A percentile compares a stretch with the other conserved stretches of the same genome.
These are phyloP conservation scores for Gibbula magus DNA, from an alignment of 2,888 invertebrate genomes.

Conservation along the genomic window DNA sequence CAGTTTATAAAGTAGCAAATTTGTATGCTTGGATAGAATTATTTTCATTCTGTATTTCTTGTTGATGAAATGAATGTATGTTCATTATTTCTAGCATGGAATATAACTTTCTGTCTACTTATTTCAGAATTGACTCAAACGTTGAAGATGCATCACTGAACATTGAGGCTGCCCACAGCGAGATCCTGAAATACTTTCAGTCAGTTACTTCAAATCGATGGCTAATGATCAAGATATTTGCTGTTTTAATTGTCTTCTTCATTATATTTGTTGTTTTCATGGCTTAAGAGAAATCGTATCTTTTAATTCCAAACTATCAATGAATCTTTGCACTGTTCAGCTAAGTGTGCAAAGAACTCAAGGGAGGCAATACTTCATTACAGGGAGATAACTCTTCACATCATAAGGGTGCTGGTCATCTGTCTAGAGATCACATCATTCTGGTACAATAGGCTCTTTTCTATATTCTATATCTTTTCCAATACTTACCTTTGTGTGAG, in stretches of 20 bases:
- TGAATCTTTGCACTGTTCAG: not conserved
- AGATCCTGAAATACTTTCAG: conserved; percentile 98
- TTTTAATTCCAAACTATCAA: not conserved
- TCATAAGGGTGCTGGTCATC: not conserved
- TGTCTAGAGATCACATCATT: too few species aligned
- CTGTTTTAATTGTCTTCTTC: conserved; percentile 98
- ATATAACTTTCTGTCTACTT: not conserved
- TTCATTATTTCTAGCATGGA: too few species aligned
- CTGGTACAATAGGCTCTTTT: too few species aligned
- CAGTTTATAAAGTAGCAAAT: too few species aligned
- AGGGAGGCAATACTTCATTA: too few species aligned
- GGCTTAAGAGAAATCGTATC: conserved; percentile 79
- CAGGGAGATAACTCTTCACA: conserved; percentile 3
- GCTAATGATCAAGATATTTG: conserved; percentile 99
- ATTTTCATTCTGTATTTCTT: too few species aligned
- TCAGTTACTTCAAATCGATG: conserved; percentile 97
- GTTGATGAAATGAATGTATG: too few species aligned
- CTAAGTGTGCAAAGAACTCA: not conserved
- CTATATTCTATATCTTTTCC: too few species aligned
- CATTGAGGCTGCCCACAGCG: conserved; percentile 97
- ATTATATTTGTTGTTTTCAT: conserved; percentile 98
- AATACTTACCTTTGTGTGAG: too few species aligned
- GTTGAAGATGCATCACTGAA: conserved; percentile 96
- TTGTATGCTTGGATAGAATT: too few species aligned
- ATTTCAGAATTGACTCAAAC: conserved; percentile 92